These are phyloP conservation scores for Platysternon megacephalum DNA, from an alignment of 2,113 vertebrate species.

Conservation along the genomic window DNA sequence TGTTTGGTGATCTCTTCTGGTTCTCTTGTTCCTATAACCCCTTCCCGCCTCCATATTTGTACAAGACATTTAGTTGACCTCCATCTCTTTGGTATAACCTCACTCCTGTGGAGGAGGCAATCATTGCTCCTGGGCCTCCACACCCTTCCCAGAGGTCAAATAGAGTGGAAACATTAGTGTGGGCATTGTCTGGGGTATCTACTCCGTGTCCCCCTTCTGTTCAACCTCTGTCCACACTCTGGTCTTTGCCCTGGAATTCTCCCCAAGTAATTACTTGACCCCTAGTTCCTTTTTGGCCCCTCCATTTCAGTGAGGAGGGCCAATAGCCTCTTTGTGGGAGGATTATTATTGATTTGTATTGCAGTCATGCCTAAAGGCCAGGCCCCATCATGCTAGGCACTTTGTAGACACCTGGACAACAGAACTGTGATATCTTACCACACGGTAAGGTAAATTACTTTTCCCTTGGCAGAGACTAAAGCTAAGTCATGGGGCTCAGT, in stretches of 20 bases:
- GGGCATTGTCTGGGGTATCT: not conserved
- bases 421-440: not conserved
- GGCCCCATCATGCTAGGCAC: fast-evolving
- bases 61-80: not conserved
- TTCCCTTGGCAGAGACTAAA: not conserved
- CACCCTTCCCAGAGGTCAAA: not conserved
- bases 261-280: not conserved
- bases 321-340: not conserved
- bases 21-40: not conserved
- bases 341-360: not conserved
- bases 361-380: not conserved
- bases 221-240: not conserved
- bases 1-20: not conserved
- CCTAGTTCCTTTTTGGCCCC: not conserved
- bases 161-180: not conserved
- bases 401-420: fast-evolving
- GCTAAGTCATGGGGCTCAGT: not conserved
- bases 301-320: not conserved
- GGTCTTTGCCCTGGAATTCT: not conserved
- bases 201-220: not conserved
- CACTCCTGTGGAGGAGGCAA: not conserved
- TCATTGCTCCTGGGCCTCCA: not conserved
- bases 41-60: not conserved
- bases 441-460: not conserved
- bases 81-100: not conserved